These are phyloP conservation scores for Odocoileus virginianus DNA, from an alignment of 2,113 vertebrate species.

Conservation along the genomic window DNA sequence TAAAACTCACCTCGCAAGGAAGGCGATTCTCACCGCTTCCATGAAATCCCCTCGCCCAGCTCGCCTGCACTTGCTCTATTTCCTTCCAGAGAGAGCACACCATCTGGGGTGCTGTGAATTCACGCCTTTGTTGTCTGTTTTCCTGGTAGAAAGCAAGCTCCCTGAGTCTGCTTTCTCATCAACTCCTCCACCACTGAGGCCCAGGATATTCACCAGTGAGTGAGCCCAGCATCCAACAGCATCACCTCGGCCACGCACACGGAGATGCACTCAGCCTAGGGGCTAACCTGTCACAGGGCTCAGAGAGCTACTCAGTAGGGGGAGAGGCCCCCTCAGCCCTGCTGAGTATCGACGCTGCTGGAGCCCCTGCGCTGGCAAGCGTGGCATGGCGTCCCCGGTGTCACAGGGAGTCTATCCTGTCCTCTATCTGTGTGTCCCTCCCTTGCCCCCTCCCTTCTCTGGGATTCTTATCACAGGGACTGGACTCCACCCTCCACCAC, in stretches of 20 bases:
- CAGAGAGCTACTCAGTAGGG: not conserved
- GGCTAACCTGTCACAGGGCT: not conserved
- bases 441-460: not conserved
- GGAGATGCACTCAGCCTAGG: not conserved
- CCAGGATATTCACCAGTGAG: not conserved
- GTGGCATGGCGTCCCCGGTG: fast-evolving
- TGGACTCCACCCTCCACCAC: fast-evolving
- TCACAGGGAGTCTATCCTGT: not conserved
- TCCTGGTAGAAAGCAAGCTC: not conserved
- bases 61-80: not conserved
- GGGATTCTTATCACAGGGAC: not conserved
- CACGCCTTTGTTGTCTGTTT: not conserved
- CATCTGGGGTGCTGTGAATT: not conserved
- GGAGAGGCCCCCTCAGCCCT: not conserved
- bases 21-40: not conserved
- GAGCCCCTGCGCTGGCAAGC: too few species aligned
- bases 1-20: not conserved
- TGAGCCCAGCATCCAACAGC: fast-evolving
- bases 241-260: not conserved
- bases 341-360: too few species aligned
- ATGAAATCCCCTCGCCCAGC: not conserved
- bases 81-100: not conserved
- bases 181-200: not conserved
- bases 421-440: not conserved
- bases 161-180: not conserved